Evolutionary conservation across 1,140 invertebrate species (phyloP).

Genomic region (Ceratina japonica): DNA sequence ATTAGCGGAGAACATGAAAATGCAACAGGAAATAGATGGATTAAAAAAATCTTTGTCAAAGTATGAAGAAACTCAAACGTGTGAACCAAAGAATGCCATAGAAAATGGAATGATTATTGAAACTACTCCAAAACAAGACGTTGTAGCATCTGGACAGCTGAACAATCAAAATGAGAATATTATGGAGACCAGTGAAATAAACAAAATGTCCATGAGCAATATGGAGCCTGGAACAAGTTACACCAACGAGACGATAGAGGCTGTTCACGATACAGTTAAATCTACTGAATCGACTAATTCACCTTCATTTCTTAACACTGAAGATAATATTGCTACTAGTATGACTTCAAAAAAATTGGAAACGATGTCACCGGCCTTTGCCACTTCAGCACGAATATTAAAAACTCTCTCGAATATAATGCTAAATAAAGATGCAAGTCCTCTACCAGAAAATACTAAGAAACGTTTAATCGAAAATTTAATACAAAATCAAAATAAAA

Average conservation of each 20-base stretch:
- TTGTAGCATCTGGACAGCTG: neutral
- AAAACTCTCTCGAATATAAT: slow-evolving; percentile 75
- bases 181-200: slow-evolving; percentile 2
- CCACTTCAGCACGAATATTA: slow-evolving; percentile 75
- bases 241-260: slow-evolving; percentile 72
- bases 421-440: slow-evolving; percentile 58
- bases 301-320: slow-evolving; percentile 60
- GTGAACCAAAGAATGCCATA: slow-evolving; percentile 52
- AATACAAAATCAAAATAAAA: slow-evolving; percentile 40
- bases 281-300: slow-evolving; percentile 70
- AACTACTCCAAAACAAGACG: neutral
- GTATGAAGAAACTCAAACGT: slow-evolving; percentile 51
- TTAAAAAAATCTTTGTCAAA: slow-evolving; percentile 61
- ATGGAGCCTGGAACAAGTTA: slow-evolving; percentile 66
- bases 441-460: neutral
- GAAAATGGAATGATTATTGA: slow-evolving; percentile 59
- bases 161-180: too few species aligned
- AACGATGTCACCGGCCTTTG: slow-evolving; percentile 68
- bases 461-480: neutral
- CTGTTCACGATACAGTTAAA: slow-evolving; percentile 59
- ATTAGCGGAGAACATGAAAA: slow-evolving; percentile 65
- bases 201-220: slow-evolving; percentile 54
- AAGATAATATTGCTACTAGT: slow-evolving; percentile 60
- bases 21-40: slow-evolving; percentile 68
- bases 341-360: slow-evolving; percentile 48